Evolutionary conservation across 2,113 vertebrate species (phyloP), one percentile per base, ranked within the genome.

Genomic region (Scolopax mira): DNA sequence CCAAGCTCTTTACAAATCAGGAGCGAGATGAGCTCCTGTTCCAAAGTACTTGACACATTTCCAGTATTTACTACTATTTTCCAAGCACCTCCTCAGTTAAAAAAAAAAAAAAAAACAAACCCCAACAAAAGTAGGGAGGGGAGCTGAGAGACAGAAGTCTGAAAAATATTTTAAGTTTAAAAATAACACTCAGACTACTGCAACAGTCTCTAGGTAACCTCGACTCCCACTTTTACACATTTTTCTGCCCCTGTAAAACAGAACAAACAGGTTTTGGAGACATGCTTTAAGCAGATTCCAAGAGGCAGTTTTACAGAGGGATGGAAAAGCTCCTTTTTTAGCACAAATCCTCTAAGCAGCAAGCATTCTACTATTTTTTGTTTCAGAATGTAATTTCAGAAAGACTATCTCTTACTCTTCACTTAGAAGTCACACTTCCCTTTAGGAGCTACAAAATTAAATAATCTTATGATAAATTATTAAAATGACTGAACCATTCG

Each of bases 181-280:
- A 96, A 95, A 52, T 78, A 94, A 64, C 24, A 58, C 77, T 61
- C 35, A 13, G 18, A 42, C 44, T 93, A 88, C 44, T 85, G 79
- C 77, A 78, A 87, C 67, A 69, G 79, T 95, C 77, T 96, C 91
- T 70, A 96, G 58, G 71, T 88, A 97, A 94, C 69, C 35, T 17
- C 52, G 48, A 66, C 81, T 92, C 65, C 70, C 69, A 91, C 54
- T 85, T 90, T 51, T 54, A 88, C 78, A 78, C 10, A 10, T 71
- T 90, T 64, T 94, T 86, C 62, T 81, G 48, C 57, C 66, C 81
- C 73, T 16, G 51, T 79, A 85, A 62, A 89, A 88, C 77, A 91
- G 87, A 89, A 79, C 35, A 25, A 94, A 87, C 58, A 90, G n/a
- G 69, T 95, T 95, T 82, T 48, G 33, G 48, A 96, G 79, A 83